Percentiles rank a stretch among this genome's conserved stretches.
Evolutionary conservation across 2,888 invertebrate species (phyloP).

Genomic region (Nemurella pictetii): DNA sequence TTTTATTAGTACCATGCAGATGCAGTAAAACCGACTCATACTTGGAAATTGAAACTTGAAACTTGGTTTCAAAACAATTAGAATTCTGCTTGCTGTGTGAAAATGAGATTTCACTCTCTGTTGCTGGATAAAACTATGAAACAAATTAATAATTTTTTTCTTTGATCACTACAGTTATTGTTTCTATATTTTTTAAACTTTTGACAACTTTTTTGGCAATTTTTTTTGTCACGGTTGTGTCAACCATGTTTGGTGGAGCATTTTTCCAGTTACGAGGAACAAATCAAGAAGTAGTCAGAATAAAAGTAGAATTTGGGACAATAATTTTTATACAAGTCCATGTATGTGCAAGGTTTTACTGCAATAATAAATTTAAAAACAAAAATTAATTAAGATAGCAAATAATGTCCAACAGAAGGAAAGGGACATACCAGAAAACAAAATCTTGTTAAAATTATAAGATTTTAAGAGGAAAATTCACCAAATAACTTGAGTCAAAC

Average conservation of each 20-base stretch:
- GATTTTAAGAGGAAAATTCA: neutral
- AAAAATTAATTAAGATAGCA: neutral
- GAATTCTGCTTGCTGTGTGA: no score
- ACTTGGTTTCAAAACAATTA: neutral
- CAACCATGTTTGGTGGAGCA: no score
- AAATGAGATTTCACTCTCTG: no score
- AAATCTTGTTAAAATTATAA: neutral
- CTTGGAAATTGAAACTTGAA: neutral
- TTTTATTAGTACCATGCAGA: neutral
- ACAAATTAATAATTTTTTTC: no score
- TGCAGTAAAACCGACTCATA: neutral
- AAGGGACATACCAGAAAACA: neutral
- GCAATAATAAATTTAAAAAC: neutral
- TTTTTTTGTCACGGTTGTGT: no score
- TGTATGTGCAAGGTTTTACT: neutral
- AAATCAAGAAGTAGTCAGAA: no score
- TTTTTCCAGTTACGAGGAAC: no score
- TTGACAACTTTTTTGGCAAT: no score
- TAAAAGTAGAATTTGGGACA: no score
- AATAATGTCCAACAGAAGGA: neutral
- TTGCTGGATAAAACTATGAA: no score
- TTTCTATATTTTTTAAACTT: no score
- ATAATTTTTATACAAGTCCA: neutral
- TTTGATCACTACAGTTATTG: no score
- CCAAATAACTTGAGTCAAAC: neutral